phyloP scores from a whole-genome alignment of 2,113 vertebrate species.

The Heteronetta atricapilla region DNA sequence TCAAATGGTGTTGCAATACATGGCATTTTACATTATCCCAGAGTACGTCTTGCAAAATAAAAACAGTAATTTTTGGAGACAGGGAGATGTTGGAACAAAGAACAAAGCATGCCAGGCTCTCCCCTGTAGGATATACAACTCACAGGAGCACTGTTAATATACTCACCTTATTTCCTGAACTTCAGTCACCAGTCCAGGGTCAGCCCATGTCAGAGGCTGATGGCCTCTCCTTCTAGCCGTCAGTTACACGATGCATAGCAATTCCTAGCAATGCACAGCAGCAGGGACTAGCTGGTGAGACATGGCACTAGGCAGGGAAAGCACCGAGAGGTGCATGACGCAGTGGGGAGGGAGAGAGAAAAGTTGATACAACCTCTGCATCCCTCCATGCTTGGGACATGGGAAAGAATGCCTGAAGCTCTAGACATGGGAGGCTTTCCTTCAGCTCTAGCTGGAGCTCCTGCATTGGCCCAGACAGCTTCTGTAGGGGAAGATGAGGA shows the following conservation, averaged over 20 bases:
- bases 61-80: background rate
- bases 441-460: background rate
- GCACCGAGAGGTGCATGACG: fast-evolving
- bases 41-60: background rate
- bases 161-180: background rate
- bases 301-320: background rate
- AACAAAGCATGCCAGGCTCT: background rate
- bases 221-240: background rate
- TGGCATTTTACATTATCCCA: background rate
- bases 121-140: background rate
- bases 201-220: background rate
- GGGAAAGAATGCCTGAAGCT: background rate
- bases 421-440: background rate
- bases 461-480: background rate
- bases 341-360: background rate
- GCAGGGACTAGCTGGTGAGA: background rate
- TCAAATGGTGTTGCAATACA: background rate
- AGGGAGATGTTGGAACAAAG: background rate
- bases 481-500: background rate
- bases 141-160: background rate
- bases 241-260: background rate
- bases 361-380: background rate
- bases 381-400: background rate
- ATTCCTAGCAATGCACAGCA: background rate
- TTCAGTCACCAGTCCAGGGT: background rate